A percentile compares a stretch with the other conserved stretches of the same genome.
These are phyloP conservation scores for Tetrao urogallus DNA, from an alignment of 2,113 vertebrate genomes.

Conservation along the genomic window DNA sequence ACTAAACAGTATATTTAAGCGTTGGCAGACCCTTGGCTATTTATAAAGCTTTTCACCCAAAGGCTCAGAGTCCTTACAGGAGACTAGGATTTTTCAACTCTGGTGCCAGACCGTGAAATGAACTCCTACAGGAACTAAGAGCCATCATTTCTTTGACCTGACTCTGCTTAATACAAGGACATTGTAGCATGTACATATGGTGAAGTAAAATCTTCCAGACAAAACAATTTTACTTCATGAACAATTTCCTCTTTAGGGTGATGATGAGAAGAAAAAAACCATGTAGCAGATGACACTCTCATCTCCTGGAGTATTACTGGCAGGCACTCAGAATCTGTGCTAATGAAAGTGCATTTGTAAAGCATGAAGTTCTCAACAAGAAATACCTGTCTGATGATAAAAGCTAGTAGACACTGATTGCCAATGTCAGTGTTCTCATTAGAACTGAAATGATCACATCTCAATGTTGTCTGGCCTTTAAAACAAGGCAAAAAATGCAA, in stretches of 20 bases:
- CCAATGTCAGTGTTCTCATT: background rate
- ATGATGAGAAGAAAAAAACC: background rate
- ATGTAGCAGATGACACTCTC: background rate
- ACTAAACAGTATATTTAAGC: background rate
- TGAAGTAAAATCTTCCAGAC: background rate
- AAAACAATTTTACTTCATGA: background rate
- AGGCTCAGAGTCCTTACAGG: background rate
- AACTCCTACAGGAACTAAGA: background rate
- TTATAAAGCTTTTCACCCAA: background rate
- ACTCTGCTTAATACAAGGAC: background rate
- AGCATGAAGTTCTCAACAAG: background rate
- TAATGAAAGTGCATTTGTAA: background rate
- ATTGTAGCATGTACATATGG: background rate
- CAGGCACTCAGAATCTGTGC: background rate
- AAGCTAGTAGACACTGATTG: background rate
- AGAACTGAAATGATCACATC: background rate
- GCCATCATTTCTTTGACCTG: background rate
- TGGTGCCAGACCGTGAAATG: background rate
- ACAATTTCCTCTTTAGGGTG: background rate
- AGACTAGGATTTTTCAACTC: background rate
- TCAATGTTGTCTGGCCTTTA: background rate
- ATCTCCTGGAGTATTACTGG: background rate
- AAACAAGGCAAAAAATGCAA: background rate
- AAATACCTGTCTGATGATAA: background rate
- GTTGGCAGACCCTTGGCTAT: background rate